These are phyloP conservation scores for Tamandua tetradactyla DNA, from an alignment of 2,797 vertebrate species.

Conservation along the genomic window DNA sequence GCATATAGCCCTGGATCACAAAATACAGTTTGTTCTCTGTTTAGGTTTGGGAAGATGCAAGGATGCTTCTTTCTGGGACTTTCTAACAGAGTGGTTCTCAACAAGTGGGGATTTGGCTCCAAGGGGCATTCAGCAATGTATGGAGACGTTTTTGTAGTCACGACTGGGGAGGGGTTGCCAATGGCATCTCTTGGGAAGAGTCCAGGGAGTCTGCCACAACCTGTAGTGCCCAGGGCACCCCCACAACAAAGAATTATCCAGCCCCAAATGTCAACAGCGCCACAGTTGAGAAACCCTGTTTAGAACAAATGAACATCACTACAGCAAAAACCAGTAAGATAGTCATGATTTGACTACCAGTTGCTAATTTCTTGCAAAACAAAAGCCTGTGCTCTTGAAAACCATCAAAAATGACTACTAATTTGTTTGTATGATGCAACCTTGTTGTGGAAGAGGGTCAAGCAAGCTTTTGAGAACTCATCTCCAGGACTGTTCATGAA, in stretches of 20 bases:
- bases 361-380: slow-evolving; percentile 17
- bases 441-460: accelerated
- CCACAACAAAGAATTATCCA: accelerated
- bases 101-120: not conserved
- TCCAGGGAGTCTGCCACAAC: accelerated
- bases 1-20: no score
- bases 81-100: not conserved
- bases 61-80: not conserved
- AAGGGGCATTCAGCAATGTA: not conserved
- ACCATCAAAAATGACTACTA: not conserved
- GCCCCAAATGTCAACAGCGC: accelerated
- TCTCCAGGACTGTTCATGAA: accelerated
- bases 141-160: not conserved
- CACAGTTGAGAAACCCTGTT: not conserved
- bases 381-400: not conserved
- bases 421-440: not conserved
- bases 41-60: not conserved
- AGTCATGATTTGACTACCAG: not conserved
- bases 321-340: not conserved
- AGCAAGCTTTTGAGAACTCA: accelerated
- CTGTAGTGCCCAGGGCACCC: accelerated
- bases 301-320: not conserved
- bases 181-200: not conserved
- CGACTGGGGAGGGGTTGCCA: not conserved
- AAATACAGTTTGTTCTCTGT: not conserved